Conservation (phyloP, 2,113 vertebrate genomes). For the Uropsilus gracilis region DNA sequence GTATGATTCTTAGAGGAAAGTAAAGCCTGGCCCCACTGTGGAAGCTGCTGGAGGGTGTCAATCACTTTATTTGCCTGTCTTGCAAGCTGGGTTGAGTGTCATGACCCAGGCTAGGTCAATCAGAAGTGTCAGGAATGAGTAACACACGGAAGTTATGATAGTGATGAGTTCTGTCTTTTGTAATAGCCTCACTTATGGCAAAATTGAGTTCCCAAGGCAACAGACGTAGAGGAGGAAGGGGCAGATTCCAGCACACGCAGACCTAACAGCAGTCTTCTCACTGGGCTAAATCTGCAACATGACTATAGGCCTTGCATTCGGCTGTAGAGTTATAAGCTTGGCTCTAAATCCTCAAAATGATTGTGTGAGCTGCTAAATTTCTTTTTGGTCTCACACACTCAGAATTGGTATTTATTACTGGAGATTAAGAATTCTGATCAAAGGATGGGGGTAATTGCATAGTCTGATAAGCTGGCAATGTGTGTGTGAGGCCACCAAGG, state of each 20-base stretch:
- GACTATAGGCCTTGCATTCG: not conserved
- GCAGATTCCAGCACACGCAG: not conserved
- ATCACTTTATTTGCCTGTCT: not conserved
- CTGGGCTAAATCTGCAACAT: not conserved
- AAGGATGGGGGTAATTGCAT: not conserved
- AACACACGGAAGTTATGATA: not conserved
- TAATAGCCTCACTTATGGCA: not conserved
- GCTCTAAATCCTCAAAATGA: not conserved
- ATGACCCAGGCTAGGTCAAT: not conserved
- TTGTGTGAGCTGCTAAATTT: not conserved
- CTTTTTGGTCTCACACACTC: not conserved
- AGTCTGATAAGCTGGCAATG: not conserved
- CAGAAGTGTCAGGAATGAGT: not conserved
- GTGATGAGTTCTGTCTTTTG: not conserved
- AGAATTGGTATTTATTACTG: conserved; percentile 1
- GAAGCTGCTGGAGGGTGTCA: not conserved
- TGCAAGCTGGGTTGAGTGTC: not conserved
- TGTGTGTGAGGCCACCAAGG: not conserved
- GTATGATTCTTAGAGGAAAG: not conserved
- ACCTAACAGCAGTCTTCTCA: not conserved
- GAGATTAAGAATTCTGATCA: not conserved
- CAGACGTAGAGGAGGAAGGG: not conserved
- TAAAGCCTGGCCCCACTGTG: not conserved
- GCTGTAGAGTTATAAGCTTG: not conserved
- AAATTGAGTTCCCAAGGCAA: not conserved